Conservation (phyloP, 2,888 invertebrate species). For the Dasysyrphus tricinctus region DNA sequence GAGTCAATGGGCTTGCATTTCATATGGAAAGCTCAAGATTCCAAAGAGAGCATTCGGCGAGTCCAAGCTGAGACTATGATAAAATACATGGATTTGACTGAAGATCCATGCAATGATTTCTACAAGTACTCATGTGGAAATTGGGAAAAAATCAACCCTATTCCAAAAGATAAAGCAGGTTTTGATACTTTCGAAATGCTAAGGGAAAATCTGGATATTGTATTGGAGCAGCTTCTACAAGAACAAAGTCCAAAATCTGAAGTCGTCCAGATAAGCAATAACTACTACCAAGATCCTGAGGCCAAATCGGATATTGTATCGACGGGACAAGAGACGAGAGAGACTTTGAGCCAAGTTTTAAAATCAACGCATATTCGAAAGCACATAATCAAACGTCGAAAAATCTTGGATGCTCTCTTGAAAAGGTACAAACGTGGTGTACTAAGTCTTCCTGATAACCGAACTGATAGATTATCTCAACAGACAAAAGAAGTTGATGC, state of each 20-base stretch:
- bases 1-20: conserved; percentile 76
- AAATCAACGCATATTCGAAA: conserved; percentile 77
- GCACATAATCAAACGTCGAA: conserved; percentile 79
- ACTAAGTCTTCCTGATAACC: conserved; percentile 51
- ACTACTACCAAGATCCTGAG: conserved; percentile 76
- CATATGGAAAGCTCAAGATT: conserved; percentile 81
- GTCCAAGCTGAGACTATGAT: conserved; percentile 89
- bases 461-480: neutral
- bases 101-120: conserved; percentile 92
- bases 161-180: conserved; percentile 94
- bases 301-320: conserved; percentile 76
- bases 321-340: conserved; percentile 27
- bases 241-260: conserved; percentile 78
- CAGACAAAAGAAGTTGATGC: conserved; percentile 84
- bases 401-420: conserved; percentile 78
- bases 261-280: conserved; percentile 73
- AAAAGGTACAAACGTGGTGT: conserved; percentile 79
- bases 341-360: conserved; percentile 62
- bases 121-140: conserved; percentile 94
- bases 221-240: conserved; percentile 88
- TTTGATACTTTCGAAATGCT: conserved; percentile 96
- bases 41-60: conserved; percentile 85
- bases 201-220: conserved; percentile 90
- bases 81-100: conserved; percentile 89
- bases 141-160: conserved; percentile 92